Conservation (phyloP, 2,888 invertebrate species). For the Microctonus hyperodae region DNA sequence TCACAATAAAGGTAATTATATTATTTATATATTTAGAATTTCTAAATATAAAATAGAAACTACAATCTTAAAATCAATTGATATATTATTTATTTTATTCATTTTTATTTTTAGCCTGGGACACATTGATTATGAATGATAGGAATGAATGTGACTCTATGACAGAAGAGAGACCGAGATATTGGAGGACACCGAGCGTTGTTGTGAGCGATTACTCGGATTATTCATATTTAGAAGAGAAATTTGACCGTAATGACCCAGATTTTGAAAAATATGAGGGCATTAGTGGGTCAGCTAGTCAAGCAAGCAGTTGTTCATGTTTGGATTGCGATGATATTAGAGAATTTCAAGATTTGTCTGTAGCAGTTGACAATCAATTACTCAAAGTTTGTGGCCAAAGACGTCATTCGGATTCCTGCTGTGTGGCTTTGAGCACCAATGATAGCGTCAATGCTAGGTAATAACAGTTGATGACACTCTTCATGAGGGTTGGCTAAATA, state of each 20-base stretch:
- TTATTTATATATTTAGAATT: not conserved
- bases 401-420: conserved; percentile 59
- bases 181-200: conserved; percentile 83
- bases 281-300: conserved; percentile 50
- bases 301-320: conserved; percentile 58
- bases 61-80: not conserved
- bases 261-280: conserved; percentile 56
- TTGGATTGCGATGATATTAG: conserved; percentile 56
- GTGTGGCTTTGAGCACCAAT: conserved; percentile 47
- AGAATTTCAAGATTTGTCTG: conserved; percentile 45
- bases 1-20: conserved; percentile 53
- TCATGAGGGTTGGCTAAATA: conserved; percentile 21
- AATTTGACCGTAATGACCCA: conserved; percentile 53
- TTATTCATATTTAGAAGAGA: conserved; percentile 64
- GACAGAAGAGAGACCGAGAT: conserved; percentile 62
- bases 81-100: not conserved
- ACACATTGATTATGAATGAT: conserved; percentile 47
- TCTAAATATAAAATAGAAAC: conserved; percentile 12
- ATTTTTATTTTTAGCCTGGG: conserved; percentile 49
- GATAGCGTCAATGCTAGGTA: conserved; percentile 37
- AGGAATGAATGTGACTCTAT: conserved; percentile 50
- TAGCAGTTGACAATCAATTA: conserved; percentile 43
- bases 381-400: conserved; percentile 52
- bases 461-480: conserved; percentile 20
- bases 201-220: conserved; percentile 89